Conservation (phyloP, 2,113 vertebrate species). For the Centropus bengalensis region DNA sequence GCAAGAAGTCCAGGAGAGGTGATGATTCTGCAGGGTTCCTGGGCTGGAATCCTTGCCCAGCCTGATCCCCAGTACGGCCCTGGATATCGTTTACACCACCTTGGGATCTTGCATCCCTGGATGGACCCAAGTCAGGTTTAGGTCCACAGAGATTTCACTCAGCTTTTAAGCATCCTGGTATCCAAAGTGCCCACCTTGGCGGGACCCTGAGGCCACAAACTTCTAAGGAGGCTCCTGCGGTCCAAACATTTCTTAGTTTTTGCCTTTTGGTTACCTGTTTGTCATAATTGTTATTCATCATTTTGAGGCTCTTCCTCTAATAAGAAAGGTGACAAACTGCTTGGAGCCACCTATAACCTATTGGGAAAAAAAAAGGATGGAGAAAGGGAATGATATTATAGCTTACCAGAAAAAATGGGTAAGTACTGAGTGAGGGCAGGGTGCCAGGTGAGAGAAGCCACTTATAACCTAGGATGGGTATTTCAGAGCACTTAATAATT, state of each 20-base stretch:
- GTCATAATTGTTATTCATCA: neutral
- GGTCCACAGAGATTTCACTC: neutral
- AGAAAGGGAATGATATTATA: neutral
- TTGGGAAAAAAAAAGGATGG: neutral
- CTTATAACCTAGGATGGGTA: fast-evolving
- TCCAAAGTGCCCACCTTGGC: no score
- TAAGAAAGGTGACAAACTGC: neutral
- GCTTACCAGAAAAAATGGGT: neutral
- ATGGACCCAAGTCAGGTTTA: neutral
- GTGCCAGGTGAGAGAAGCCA: neutral
- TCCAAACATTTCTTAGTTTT: neutral
- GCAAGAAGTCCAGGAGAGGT: neutral
- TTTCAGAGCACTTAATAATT: neutral
- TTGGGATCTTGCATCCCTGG: neutral
- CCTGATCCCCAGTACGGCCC: fast-evolving
- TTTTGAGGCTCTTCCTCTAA: neutral
- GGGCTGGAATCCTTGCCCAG: neutral
- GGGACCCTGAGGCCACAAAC: neutral
- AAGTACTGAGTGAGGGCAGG: neutral
- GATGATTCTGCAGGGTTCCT: neutral
- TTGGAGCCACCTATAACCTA: neutral
- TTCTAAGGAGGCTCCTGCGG: neutral
- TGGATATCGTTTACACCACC: neutral
- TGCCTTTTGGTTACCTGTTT: neutral
- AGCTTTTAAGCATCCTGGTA: neutral